phyloP scores from a whole-genome alignment of 2,888 invertebrate genomes.

The Eilema depressum region DNA sequence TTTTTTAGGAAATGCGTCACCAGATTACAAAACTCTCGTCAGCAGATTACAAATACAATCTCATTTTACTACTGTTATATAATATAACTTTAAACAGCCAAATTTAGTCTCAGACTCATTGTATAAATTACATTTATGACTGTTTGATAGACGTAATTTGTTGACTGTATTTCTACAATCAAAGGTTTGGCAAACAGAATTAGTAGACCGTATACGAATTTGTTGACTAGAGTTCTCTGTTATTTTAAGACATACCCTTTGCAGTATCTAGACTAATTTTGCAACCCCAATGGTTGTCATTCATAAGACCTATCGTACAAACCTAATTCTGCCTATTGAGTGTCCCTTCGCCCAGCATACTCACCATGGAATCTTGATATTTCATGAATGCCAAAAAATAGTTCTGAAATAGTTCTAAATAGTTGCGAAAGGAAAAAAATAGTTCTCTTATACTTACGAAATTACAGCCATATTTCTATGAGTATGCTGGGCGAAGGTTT shows the following conservation, averaged over 20 bases:
- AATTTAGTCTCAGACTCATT: no score
- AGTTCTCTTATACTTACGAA: no score
- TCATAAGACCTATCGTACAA: no score
- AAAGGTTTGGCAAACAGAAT: background rate
- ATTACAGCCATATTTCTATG: no score
- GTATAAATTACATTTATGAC: background rate
- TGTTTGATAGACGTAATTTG: background rate
- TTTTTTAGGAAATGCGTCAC: background rate
- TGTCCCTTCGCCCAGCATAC: no score
- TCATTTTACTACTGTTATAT: background rate
- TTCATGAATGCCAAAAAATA: no score
- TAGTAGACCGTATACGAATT: background rate
- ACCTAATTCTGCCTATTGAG: no score
- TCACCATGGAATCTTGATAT: no score
- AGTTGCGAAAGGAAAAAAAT: no score
- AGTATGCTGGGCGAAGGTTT: no score
- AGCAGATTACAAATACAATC: slow-evolving; percentile 4
- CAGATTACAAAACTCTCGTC: background rate
- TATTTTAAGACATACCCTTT: background rate
- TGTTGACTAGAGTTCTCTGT: slow-evolving; percentile 4
- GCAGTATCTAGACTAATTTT: background rate
- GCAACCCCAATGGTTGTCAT: background rate
- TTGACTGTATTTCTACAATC: no score
- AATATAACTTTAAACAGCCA: background rate
- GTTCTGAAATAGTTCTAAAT: no score